Percentiles rank a stretch among this genome's conserved stretches.
Conservation (phyloP, 2,113 vertebrate genomes). For the Lepus timidus region DNA sequence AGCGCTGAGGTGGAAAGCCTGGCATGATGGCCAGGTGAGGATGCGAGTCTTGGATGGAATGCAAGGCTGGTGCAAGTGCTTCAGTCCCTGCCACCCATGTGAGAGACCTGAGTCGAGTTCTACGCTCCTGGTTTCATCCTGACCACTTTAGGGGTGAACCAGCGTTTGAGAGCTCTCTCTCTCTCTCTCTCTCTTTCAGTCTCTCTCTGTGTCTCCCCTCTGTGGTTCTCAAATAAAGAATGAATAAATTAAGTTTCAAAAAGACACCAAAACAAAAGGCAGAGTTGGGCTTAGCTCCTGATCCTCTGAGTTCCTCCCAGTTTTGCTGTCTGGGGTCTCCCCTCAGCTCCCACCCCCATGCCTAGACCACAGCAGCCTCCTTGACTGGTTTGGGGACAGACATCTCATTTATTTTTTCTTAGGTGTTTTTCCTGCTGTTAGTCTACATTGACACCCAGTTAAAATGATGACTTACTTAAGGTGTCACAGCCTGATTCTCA, state of each 20-base stretch:
- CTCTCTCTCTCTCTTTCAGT: too few relatives aligned
- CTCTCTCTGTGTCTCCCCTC: too few relatives aligned
- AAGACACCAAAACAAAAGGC: not conserved
- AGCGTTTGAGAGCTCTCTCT: too few relatives aligned
- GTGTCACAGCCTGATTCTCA: not conserved
- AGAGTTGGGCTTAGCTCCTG: not conserved
- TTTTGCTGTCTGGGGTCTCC: not conserved
- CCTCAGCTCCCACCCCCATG: too few relatives aligned
- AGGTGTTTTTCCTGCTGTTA: not conserved
- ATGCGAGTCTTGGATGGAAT: not conserved
- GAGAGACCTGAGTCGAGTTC: too few relatives aligned
- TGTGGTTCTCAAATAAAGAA: too few relatives aligned
- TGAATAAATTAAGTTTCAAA: too few relatives aligned
- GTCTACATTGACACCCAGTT: not conserved
- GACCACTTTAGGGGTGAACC: too few relatives aligned
- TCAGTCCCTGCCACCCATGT: too few relatives aligned
- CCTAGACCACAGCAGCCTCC: not conserved
- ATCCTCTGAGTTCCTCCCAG: not conserved
- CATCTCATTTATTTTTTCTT: not conserved
- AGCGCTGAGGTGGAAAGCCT: not conserved
- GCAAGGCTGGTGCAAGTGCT: too few relatives aligned
- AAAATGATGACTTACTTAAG: not conserved
- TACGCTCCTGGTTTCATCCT: too few relatives aligned
- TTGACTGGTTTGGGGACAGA: not conserved
- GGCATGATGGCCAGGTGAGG: not conserved